Percentiles rank a stretch among this genome's conserved stretches.
These are phyloP conservation scores for Apamea crenata DNA, from an alignment of 2,888 invertebrate species.

Conservation along the genomic window DNA sequence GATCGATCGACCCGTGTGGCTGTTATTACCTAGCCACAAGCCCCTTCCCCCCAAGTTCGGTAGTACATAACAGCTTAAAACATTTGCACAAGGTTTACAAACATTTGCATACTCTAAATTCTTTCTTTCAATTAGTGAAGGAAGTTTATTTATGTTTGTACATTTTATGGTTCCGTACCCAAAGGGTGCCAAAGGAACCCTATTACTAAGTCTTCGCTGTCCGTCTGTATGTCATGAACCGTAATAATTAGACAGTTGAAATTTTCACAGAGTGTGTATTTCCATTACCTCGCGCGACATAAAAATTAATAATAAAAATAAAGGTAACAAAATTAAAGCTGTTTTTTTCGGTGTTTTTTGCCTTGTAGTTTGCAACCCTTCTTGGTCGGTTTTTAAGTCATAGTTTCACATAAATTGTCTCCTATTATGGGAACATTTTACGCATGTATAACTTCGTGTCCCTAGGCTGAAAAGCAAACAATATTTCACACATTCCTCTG, in stretches of 20 bases:
- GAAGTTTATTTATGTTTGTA: neutral
- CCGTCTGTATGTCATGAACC: too few species aligned
- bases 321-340: too few species aligned
- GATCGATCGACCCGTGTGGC: too few species aligned
- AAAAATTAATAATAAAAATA: too few species aligned
- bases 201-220: too few species aligned
- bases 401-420: neutral
- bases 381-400: neutral
- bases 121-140: neutral
- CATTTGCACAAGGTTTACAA: neutral
- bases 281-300: too few species aligned
- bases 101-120: neutral
- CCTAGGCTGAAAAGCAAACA: conserved; percentile 16
- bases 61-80: neutral
- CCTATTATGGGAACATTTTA: neutral
- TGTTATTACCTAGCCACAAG: too few species aligned
- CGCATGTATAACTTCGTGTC: neutral
- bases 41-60: too few species aligned
- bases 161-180: too few species aligned
- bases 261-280: too few species aligned
- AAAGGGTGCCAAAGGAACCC: too few species aligned
- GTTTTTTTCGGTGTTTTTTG: neutral
- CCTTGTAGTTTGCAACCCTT: neutral
- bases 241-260: too few species aligned
- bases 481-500: conserved; percentile 18